Evolutionary conservation across 2,888 invertebrate genomes (phyloP), one percentile per base, ranked within the genome.

Genomic region (Ellobium chinense): DNA sequence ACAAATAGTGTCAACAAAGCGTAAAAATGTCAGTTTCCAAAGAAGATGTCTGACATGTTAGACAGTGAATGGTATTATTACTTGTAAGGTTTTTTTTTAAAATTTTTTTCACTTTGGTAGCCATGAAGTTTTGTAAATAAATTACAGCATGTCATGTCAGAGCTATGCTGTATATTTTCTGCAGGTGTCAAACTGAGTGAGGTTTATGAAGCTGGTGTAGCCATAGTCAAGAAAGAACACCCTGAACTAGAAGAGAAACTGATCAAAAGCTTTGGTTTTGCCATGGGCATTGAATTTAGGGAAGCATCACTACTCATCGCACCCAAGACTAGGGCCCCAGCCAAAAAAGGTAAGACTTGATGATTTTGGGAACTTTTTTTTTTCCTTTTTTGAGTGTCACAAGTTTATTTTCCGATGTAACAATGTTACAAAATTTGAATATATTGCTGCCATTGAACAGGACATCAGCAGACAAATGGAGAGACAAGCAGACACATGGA

Each of bases 271-370:
- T 97, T 98, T 94, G 99, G 99, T 5, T 99, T 99, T 94, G 98
- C 96, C 0, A 99, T 97, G 96, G 99, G 99, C 9, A 97, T 99
- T 88, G 99, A 99, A 92, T 99, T 99, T 92, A 95, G 99, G 78
- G 99, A 99, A 93, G 97, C 97, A 87, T 97, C 97, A 0, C 94
- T 99, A 78, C 94, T 98, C 0, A 97, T 99, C 90, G 97, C 97
- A 0, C 96, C 97, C 0, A 99, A 99, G 94, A 97, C 96, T 21
- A 95, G 95, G 62, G 95, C 95, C 0, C 92, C 95, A 1, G 95
- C 96, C 0, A 96, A 95, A 89, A 98, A 98, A 93, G 97, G 93
- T 93, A 29, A 62, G 39, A 29, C 2, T 29, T 72, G 29, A 14
- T 68, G n/a, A 27, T 66, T 3, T 29, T 60, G 4, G 21, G 14